Base-by-base conservation (phyloP, 1,140 invertebrate genomes). In the Musca domestica region DNA sequence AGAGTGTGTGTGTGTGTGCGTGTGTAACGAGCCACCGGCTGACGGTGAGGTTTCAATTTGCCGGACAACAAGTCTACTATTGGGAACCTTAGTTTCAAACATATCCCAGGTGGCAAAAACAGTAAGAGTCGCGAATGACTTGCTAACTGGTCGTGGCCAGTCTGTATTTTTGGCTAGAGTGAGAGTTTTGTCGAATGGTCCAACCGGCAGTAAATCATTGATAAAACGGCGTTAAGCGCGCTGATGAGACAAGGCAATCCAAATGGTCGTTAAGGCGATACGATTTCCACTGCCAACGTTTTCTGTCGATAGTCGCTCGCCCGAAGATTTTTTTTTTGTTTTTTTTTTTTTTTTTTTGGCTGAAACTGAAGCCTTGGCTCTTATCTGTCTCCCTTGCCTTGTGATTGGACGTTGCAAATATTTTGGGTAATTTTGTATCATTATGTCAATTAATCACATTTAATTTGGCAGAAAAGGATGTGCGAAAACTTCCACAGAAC, bases 401-500 rank as follows among this genome's bases (percentile, higher is more conserved):
- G 22, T 22, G 49, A 54, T 66, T 54, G 65, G 65, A 41, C 65
- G 19, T 30, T 47, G 64, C 48, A 65, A 65, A 25, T 65, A 51
- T 51, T 66, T 34, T 54, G 51, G 51, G 65, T 66, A 66, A 66
- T 66, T 66, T 66, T 66, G 48, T 22, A 66, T 66, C 65, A 66
- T 66, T 66, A 66, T 54, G 65, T 66, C 65, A 66, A 54, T 66
- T 51, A 61, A 61, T 61, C 56, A 61, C 56, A 61, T 61, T 61
- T 64, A 64, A 64, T 64, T 64, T 64, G 63, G 63, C 63, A 64
- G 48, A 48, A 64, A 64, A 64, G 63, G 63, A 64, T 64, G 63
- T 49, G 56, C 34, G 56, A 61, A 61, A 61, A 61, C 34, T 61
- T 61, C 56, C 30, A 41, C 34, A 30, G 34, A 48, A 48, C 63